phyloP scores from a whole-genome alignment of 1,140 invertebrate species.

The Tribolium castaneum region DNA sequence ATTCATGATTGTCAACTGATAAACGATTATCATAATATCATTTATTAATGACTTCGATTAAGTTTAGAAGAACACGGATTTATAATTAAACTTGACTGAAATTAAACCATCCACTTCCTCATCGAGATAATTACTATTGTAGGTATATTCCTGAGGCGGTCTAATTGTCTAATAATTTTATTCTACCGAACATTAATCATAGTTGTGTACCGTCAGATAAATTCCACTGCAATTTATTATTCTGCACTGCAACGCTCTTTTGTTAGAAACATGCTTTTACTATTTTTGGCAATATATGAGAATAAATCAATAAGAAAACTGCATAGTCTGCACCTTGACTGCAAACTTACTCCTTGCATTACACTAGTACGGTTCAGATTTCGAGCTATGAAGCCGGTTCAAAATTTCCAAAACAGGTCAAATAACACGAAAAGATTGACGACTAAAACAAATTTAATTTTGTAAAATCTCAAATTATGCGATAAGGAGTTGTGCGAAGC shows the following conservation, averaged over 20 bases:
- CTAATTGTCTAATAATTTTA: conserved; percentile 24
- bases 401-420: too few relatives aligned
- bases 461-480: too few relatives aligned
- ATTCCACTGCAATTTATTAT: conserved; percentile 10
- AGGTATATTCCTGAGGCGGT: neutral
- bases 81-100: neutral
- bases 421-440: too few relatives aligned
- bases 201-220: neutral
- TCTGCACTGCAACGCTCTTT: conserved; percentile 5
- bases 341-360: neutral
- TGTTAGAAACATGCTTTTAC: neutral
- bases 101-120: neutral
- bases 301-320: neutral
- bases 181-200: conserved; percentile 1
- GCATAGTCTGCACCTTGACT: neutral
- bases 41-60: neutral
- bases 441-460: too few relatives aligned
- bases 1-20: neutral
- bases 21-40: neutral
- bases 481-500: too few relatives aligned
- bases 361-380: neutral
- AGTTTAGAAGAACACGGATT: neutral
- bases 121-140: conserved; percentile 3
- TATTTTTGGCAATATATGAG: conserved; percentile 3
- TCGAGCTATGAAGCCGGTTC: neutral